A percentile compares a stretch with the other conserved stretches of the same genome.
phyloP scores from a whole-genome alignment of 2,113 vertebrate species.

The Probosciger aterrimus region DNA sequence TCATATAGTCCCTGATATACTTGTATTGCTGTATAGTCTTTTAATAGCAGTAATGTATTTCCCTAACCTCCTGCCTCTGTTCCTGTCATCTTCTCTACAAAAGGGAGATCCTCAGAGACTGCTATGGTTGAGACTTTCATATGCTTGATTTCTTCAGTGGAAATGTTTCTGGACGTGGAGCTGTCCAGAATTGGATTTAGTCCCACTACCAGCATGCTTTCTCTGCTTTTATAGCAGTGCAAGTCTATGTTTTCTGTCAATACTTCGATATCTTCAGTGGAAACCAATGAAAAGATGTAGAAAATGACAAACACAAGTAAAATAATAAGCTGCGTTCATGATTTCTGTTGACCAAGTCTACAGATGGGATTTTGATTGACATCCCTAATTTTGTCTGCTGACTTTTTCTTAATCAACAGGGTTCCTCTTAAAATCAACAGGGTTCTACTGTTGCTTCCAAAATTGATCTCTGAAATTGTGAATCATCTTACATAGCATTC shows the following conservation, averaged over 20 bases:
- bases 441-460: neutral
- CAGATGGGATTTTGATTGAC: neutral
- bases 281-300: neutral
- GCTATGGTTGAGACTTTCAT: neutral
- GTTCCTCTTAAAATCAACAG: neutral
- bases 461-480: neutral
- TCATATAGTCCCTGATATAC: neutral
- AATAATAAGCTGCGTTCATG: neutral
- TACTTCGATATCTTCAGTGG: neutral
- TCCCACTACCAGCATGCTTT: neutral
- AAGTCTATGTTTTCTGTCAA: neutral
- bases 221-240: neutral
- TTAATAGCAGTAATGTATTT: neutral
- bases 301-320: neutral
- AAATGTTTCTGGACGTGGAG: neutral
- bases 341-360: neutral
- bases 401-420: neutral
- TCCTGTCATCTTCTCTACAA: neutral
- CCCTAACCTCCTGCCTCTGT: neutral
- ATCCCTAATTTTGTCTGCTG: neutral
- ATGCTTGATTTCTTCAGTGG: neutral
- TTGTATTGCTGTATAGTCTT: neutral
- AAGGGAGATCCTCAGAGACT: neutral
- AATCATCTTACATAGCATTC: fast-evolving
- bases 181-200: neutral